Evolutionary conservation across 2,113 vertebrate genomes (phyloP).

Genomic region (Puffinus mauretanicus): DNA sequence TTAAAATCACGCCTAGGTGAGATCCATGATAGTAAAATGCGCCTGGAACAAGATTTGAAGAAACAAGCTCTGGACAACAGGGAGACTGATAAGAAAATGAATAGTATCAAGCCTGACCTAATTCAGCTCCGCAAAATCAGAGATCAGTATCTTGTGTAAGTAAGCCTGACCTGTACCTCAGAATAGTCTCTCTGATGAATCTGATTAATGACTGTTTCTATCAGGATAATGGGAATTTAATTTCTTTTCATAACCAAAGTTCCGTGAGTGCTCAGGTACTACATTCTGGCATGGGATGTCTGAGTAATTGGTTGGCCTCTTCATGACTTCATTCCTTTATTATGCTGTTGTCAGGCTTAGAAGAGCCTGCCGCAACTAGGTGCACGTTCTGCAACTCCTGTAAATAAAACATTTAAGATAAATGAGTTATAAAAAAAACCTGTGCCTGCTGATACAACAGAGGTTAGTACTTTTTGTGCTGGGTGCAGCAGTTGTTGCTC

Average conservation of each 20-base stretch:
- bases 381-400: not conserved
- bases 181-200: not conserved
- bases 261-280: not conserved
- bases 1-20: conserved; percentile 92
- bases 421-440: not conserved
- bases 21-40: conserved; percentile 93
- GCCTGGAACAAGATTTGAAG: conserved; percentile 91
- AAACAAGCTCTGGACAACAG: conserved; percentile 94
- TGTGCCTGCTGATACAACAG: not conserved
- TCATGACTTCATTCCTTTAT: not conserved
- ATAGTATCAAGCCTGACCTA: conserved; percentile 92
- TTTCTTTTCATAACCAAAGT: conserved; percentile 26
- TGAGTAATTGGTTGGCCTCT: not conserved
- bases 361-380: not conserved
- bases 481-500: not conserved
- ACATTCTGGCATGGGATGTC: not conserved
- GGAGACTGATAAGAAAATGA: conserved; percentile 95
- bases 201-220: not conserved
- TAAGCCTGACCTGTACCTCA: conserved; percentile 14
- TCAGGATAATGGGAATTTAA: not conserved
- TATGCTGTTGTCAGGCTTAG: not conserved
- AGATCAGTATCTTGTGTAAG: conserved; percentile 96
- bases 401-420: not conserved
- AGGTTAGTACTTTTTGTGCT: not conserved
- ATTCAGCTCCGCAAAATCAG: conserved; percentile 93